A percentile compares a stretch with the other conserved stretches of the same genome.
phyloP scores from a whole-genome alignment of 2,888 invertebrate species.

The Sialis lutaria region DNA sequence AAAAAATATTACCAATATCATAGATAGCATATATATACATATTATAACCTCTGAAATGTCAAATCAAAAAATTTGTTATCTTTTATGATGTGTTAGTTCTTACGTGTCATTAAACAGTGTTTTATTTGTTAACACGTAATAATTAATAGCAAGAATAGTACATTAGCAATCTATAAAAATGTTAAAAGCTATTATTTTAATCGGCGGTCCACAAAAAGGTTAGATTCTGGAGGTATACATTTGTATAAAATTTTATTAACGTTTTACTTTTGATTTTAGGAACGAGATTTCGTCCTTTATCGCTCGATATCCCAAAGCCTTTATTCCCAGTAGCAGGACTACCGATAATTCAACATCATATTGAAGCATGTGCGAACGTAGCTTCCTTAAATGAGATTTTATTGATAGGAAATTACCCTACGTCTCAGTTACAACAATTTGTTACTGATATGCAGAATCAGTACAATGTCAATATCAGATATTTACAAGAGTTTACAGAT shows the following conservation, averaged over 20 bases:
- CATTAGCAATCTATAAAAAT: constrained; percentile 21
- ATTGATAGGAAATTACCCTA: constrained; percentile 84
- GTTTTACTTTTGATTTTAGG: constrained; percentile 37
- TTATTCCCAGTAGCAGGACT: constrained; percentile 92
- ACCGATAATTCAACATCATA: constrained; percentile 92
- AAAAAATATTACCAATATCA: too few relatives aligned
- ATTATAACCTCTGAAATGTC: too few relatives aligned
- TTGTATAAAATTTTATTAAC: constrained; percentile 3
- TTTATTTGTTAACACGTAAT: too few relatives aligned
- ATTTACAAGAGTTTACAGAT: constrained; percentile 88
- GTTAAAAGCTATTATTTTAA: constrained; percentile 76
- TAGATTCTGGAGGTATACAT: constrained; percentile 11
- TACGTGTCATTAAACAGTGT: too few relatives aligned
- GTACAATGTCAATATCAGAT: constrained; percentile 71
- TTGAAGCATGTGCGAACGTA: constrained; percentile 76
- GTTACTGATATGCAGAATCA: constrained; percentile 69
- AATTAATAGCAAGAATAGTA: too few relatives aligned
- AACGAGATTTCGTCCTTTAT: constrained; percentile 90
- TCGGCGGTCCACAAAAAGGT: constrained; percentile 94
- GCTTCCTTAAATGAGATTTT: constrained; percentile 75
- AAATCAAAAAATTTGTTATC: too few relatives aligned
- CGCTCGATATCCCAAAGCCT: constrained; percentile 94
- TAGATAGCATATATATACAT: too few relatives aligned
- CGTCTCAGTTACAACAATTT: constrained; percentile 71
- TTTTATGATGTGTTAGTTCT: too few relatives aligned